Base-by-base conservation (phyloP, 2,888 invertebrate genomes). In the Charanyca ferruginea region DNA sequence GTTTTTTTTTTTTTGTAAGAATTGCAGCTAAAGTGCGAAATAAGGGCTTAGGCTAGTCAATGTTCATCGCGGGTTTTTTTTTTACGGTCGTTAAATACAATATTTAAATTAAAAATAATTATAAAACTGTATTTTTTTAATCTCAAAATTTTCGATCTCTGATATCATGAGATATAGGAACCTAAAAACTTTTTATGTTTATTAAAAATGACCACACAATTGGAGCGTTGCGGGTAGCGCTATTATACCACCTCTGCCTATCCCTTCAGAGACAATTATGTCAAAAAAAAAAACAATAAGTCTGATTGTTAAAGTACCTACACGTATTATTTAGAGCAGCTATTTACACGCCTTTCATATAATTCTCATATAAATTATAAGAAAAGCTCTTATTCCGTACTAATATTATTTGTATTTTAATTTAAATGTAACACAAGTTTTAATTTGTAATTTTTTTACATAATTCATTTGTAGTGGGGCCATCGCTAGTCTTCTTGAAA, bases 21-120 rank as follows among this genome's bases (percentile, higher is more conserved):
- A 75, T 78, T 83, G 63, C 85, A 87, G 87, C 87, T 87, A 86
- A 83, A 60, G 72, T 73, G 62, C 66, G 80, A 51, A 54, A 75
- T 81, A 73, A 63, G 78, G 66, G 73, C 57, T 62, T 28, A 25
- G 38, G 35, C 49, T 77, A 77, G 55, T 65, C 51, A 62, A 28
- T 44, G 0, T 11, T 3, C 13, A 13, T n/a, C 7, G 6, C 11
- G 18, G 7, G 3, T 13, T 23, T 5, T n/a, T 23, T 53, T 18
- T 23, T n/a, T 25, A 11, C 32, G 11, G 1, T 9, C 11, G 32
- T 32, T 32, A 32, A 32, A 32, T 32, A n/a, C n/a, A n/a, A n/a
- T n/a, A n/a, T n/a, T n/a, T n/a, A n/a, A n/a, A n/a, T n/a, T n/a
- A n/a, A n/a, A n/a, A n/a, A n/a, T n/a, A n/a, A n/a, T n/a, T n/a